These are phyloP conservation scores for Lordiphosa collinella DNA, from an alignment of 1,140 invertebrate species.

Conservation along the genomic window DNA sequence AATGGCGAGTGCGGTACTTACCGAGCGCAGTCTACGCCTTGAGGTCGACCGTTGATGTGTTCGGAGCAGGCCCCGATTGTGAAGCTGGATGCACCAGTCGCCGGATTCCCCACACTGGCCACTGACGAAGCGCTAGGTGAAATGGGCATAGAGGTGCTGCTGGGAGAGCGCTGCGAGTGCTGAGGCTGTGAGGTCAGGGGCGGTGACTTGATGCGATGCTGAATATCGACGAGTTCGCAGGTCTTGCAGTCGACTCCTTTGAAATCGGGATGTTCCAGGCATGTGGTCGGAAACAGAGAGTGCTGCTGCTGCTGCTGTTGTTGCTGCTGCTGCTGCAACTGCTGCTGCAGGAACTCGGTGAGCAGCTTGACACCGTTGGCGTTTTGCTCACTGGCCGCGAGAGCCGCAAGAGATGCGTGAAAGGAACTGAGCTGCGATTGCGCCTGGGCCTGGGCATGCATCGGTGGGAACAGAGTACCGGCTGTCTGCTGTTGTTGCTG, in stretches of 20 bases:
- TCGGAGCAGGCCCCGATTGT: slow-evolving; percentile 96
- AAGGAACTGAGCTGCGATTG: slow-evolving; percentile 55
- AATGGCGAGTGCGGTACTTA: slow-evolving; percentile 32
- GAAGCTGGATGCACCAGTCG: slow-evolving; percentile 79
- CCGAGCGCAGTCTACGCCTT: slow-evolving; percentile 92
- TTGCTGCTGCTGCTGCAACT: slow-evolving; percentile 47
- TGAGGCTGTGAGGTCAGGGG: slow-evolving; percentile 38
- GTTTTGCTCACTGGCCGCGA: slow-evolving; percentile 62
- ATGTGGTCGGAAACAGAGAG: slow-evolving; percentile 66
- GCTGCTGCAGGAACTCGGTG: slow-evolving; percentile 73
- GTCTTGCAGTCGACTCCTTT: slow-evolving; percentile 73
- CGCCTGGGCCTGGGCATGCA: slow-evolving; percentile 13
- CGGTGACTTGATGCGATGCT: slow-evolving; percentile 58
- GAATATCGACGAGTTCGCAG: slow-evolving; percentile 67
- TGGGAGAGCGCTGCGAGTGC: slow-evolving; percentile 57
- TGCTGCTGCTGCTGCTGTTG: slow-evolving; percentile 46
- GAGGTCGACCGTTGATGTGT: slow-evolving; percentile 95
- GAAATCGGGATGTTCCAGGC: slow-evolving; percentile 65
- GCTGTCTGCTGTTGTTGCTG: slow-evolving; percentile 16
- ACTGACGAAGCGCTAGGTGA: slow-evolving; percentile 82
- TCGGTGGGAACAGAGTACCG: slow-evolving; percentile 30
- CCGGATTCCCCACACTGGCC: slow-evolving; percentile 53
- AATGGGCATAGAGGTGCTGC: slow-evolving; percentile 77
- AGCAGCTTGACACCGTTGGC: slow-evolving; percentile 63
- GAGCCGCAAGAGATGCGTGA: slow-evolving; percentile 61